Percentiles rank a stretch among this genome's conserved stretches.
Conservation (phyloP, 2,888 invertebrate genomes). For the Sarcophaga carnaria region DNA sequence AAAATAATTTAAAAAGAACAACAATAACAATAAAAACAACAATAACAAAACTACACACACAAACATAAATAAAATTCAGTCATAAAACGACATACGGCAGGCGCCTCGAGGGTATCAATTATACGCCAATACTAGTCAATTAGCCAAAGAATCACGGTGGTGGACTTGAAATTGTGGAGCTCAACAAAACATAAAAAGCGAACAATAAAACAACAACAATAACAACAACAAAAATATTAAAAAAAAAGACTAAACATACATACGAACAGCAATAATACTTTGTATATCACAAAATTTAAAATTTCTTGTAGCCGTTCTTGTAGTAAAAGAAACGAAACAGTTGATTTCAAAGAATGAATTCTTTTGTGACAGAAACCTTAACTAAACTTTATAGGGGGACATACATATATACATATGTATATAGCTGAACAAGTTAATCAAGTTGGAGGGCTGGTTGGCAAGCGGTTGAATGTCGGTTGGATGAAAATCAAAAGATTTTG, state of each 20-base stretch:
- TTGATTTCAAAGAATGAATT: conserved; percentile 27
- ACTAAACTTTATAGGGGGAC: too few relatives aligned
- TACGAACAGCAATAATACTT: conserved; percentile 19
- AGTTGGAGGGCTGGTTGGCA: too few relatives aligned
- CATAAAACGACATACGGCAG: conserved; percentile 65
- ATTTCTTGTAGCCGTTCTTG: background rate
- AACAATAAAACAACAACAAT: background rate
- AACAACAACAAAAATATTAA: too few relatives aligned
- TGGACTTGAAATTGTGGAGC: conserved; percentile 40
- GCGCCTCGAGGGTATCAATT: conserved; percentile 65
- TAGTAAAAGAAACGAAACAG: conserved; percentile 10
- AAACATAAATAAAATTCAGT: conserved; percentile 48
- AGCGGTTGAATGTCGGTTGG: too few relatives aligned
- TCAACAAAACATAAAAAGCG: background rate
- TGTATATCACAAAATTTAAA: conserved; percentile 12
- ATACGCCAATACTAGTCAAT: conserved; percentile 67
- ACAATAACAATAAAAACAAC: background rate
- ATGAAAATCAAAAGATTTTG: too few relatives aligned
- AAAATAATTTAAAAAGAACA: background rate
- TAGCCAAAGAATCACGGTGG: conserved; percentile 64
- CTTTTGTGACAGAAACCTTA: background rate
- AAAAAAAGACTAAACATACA: conserved; percentile 1
- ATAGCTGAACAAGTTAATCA: too few relatives aligned
- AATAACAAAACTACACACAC: background rate
- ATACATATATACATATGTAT: too few relatives aligned